phyloP scores from a whole-genome alignment of 2,888 invertebrate genomes.

The Lypha dubia region DNA sequence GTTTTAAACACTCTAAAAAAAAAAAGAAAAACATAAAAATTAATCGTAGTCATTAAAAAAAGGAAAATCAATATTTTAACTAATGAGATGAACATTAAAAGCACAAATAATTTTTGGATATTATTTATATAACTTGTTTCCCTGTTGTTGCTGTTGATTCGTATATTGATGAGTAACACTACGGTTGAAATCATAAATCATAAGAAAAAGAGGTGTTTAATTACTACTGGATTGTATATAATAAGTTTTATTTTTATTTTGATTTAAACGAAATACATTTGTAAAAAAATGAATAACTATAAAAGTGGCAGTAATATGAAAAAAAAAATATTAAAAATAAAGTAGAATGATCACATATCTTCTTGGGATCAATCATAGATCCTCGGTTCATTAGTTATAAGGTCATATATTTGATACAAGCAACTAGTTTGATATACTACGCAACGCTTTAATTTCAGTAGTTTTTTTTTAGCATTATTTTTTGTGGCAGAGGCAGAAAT shows the following conservation, averaged over 20 bases:
- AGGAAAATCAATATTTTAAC: slow-evolving; percentile 20
- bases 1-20: slow-evolving; percentile 7
- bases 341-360: too few relatives aligned
- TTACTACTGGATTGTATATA: slow-evolving; percentile 12
- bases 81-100: slow-evolving; percentile 24
- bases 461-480: too few relatives aligned
- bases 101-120: not conserved
- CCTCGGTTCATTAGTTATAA: too few relatives aligned
- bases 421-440: too few relatives aligned
- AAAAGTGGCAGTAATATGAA: slow-evolving; percentile 2
- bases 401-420: too few relatives aligned
- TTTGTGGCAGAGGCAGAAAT: too few relatives aligned
- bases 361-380: too few relatives aligned
- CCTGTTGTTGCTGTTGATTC: not conserved
- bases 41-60: slow-evolving; percentile 39
- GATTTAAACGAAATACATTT: slow-evolving; percentile 26
- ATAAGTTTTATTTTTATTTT: not conserved
- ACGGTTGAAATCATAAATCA: slow-evolving; percentile 51
- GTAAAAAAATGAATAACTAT: not conserved
- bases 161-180: slow-evolving; percentile 31
- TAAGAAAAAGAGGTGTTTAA: slow-evolving; percentile 44
- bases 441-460: too few relatives aligned
- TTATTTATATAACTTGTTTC: not conserved
- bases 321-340: too few relatives aligned
- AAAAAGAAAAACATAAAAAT: slow-evolving; percentile 18